A percentile compares a stretch with the other conserved stretches of the same genome.
These are phyloP conservation scores for Myotis lucifugus DNA, from an alignment of 2,113 vertebrate genomes.

Conservation along the genomic window DNA sequence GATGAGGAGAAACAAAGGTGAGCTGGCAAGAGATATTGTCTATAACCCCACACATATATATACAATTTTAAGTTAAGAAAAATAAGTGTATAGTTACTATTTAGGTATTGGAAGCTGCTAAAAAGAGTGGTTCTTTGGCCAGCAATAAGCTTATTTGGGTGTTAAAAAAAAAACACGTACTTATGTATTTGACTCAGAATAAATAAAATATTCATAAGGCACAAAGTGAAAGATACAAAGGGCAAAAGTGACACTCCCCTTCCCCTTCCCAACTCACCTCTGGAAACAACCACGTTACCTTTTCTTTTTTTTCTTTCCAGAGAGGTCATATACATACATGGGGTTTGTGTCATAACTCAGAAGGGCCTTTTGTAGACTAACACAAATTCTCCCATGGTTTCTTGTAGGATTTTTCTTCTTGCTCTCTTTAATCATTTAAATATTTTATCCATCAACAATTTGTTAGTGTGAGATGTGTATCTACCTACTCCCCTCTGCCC, in stretches of 20 bases:
- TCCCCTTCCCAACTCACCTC: neutral
- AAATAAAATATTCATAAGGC: neutral
- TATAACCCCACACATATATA: neutral
- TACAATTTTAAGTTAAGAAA: neutral
- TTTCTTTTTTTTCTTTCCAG: neutral
- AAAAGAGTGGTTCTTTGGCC: neutral
- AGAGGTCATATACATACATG: neutral
- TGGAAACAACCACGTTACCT: neutral
- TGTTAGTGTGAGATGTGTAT: neutral
- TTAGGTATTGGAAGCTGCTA: neutral
- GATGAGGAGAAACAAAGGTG: neutral
- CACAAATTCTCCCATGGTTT: neutral
- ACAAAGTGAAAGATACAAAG: neutral
- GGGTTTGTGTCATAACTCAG: neutral
- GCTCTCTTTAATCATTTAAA: neutral
- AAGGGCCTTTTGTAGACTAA: neutral
- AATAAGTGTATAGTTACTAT: neutral
- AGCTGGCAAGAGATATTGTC: neutral
- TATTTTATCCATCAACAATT: neutral
- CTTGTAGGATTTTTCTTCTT: neutral
- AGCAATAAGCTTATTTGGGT: neutral
- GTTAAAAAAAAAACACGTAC: neutral
- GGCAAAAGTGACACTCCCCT: neutral
- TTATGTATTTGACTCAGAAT: neutral
- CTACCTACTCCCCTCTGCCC: neutral